Conservation (phyloP, 2,888 invertebrate genomes). For the Drosophila setosimentum region DNA sequence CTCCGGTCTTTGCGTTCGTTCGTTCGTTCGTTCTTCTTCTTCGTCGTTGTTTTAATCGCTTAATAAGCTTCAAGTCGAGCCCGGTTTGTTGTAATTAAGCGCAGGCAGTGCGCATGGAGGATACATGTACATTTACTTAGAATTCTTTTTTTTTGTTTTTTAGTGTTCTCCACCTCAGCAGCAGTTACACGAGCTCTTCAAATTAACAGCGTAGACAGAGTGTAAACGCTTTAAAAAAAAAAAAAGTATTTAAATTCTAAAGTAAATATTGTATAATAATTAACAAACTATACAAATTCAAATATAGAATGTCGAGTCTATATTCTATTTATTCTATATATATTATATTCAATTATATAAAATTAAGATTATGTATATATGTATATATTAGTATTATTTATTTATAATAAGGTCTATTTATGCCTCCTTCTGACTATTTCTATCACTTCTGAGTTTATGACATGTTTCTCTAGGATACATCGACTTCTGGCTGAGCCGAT, state of each 20-base stretch:
- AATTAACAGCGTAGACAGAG: background rate
- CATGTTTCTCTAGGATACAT: background rate
- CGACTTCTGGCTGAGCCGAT: background rate
- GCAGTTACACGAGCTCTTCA: background rate
- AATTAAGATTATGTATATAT: background rate
- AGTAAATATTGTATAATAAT: background rate
- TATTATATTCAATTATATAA: background rate
- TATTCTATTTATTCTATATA: background rate
- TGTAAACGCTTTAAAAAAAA: background rate
- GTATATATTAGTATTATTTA: background rate
- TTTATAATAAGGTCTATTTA: background rate
- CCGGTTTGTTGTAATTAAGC: slow-evolving; percentile 61
- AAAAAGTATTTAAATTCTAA: background rate
- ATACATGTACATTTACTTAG: slow-evolving; percentile 1
- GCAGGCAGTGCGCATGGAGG: slow-evolving; percentile 47
- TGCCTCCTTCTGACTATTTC: background rate
- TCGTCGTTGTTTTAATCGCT: slow-evolving; percentile 64
- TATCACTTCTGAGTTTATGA: accelerated
- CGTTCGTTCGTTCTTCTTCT: background rate
- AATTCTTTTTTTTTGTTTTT: background rate
- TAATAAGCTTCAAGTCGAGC: slow-evolving; percentile 65
- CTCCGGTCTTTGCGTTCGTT: slow-evolving; percentile 37
- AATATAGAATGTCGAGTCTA: background rate
- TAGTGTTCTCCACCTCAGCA: background rate
- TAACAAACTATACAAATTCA: background rate